phyloP scores from a whole-genome alignment of 2,888 invertebrate species.

The Acleris emargana region DNA sequence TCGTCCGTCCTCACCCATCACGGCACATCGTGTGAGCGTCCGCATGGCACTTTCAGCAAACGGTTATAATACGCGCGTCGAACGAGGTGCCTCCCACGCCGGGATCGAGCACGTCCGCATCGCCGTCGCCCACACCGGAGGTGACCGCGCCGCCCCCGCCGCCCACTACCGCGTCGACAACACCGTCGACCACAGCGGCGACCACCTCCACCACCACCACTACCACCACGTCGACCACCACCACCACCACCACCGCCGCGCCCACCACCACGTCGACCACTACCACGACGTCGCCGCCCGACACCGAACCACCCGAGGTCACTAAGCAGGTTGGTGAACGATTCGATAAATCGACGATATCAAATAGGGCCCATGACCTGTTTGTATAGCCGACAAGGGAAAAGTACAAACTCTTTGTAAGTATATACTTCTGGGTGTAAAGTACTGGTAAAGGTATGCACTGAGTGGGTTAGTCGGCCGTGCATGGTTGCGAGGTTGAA shows the following conservation, averaged over 20 bases:
- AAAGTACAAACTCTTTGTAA: conserved; percentile 5
- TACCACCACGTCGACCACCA: conserved; percentile 45
- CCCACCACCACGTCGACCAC: conserved; percentile 46
- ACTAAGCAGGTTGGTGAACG: conserved; percentile 69
- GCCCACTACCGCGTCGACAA: conserved; percentile 45
- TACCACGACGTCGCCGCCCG: conserved; percentile 54
- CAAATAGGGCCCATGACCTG: not conserved
- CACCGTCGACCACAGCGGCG: conserved; percentile 39
- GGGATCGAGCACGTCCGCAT: conserved; percentile 55
- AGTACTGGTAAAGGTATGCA: conserved; percentile 28
- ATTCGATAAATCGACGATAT: not conserved
- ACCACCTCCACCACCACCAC: conserved; percentile 21
- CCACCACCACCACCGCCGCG: conserved; percentile 40
- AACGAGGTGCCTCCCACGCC: conserved; percentile 70
- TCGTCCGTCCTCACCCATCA: conserved; percentile 59
- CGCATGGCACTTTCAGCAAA: conserved; percentile 83
- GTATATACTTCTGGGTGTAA: conserved; percentile 18
- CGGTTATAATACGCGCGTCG: conserved; percentile 77
- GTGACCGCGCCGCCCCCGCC: conserved; percentile 52
- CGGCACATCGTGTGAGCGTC: conserved; percentile 78
- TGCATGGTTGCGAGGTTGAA: conserved; percentile 6
- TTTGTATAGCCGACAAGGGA: not conserved
- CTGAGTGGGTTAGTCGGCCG: conserved; percentile 11
- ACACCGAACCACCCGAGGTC: conserved; percentile 66
- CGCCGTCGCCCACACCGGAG: conserved; percentile 53